Percentiles rank a stretch among this genome's conserved stretches.
These are phyloP conservation scores for Tokudaia tokunoshimensis DNA, from an alignment of 2,797 vertebrate species.

Conservation along the genomic window DNA sequence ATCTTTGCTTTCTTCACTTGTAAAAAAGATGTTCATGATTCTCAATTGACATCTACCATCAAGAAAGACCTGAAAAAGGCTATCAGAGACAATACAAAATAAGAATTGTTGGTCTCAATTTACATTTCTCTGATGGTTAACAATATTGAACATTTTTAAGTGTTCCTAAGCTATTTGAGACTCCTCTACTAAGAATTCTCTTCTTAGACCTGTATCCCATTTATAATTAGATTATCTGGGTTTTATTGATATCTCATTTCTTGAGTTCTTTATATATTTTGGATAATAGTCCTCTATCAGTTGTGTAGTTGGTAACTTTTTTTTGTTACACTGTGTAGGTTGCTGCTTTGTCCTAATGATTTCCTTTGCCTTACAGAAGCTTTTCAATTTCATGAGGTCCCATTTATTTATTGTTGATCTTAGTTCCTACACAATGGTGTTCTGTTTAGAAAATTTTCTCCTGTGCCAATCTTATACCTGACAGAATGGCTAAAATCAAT, in stretches of 20 bases:
- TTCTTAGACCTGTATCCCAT: background rate
- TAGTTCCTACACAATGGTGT: no score
- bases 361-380: background rate
- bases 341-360: background rate
- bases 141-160: background rate
- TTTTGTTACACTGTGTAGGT: background rate
- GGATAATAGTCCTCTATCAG: background rate
- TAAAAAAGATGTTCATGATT: background rate
- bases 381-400: background rate
- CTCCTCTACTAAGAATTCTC: background rate
- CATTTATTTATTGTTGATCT: background rate
- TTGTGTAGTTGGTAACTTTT: background rate
- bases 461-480: background rate
- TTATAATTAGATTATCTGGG: background rate
- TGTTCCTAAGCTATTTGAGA: background rate
- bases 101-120: background rate
- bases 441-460: background rate
- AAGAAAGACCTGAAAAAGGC: conserved; percentile 23
- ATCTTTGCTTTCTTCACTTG: background rate
- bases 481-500: background rate
- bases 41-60: background rate
- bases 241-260: background rate
- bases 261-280: background rate
- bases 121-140: background rate
- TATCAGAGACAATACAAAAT: conserved; percentile 25